Evolutionary conservation across 37 sponge, comb jelly and placozoan species (phyloP), one percentile per base, ranked within the genome.

Genomic region (Hexactinellida sp.): DNA sequence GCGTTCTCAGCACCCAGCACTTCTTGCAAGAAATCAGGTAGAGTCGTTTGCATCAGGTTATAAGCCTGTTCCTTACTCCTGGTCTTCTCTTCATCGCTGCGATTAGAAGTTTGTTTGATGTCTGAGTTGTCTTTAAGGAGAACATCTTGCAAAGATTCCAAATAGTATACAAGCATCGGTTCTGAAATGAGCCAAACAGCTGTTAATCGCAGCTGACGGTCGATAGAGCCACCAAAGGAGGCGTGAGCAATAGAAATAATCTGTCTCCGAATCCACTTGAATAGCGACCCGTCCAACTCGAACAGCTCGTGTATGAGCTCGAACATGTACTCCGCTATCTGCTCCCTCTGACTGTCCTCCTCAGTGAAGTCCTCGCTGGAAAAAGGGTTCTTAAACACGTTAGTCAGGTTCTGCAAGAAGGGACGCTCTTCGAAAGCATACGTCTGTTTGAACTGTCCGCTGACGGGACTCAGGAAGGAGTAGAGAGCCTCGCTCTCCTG

Each of bases 181-280:
- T 95, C 94, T 7, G 92, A 93, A 1, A 91, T 82, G 0, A 92
- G 83, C 96, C 96, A 95, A 5, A 52, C 86, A 21, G 92, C 86
- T 21, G 84, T 55, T 39, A 92, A 91, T 76, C 94, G 94, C 1
- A 95, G 36, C 55, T 93, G 88, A 28, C 94, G 85, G 38, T 93
- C 90, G 16, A 95, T 86, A 38, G 89, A 89, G 10, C 89, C 84
- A 0, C 96, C 96, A 88, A 90, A 95, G 0, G 94, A 92, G 35
- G 93, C 85, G 84, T 95, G 96, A 1, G 92, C 91, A 0, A 95
- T 38, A 1, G 90, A 91, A 55, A 94, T 90, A 5, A 93, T 85
- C 86, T 92, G 92, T 39, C 88, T 88, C 0, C 91, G 83, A 36
- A 93, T 37, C 51, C 92, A 83, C 76, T 89, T 83, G 36, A 88